Conservation (phyloP, 2,797 vertebrate genomes). For the Simalia tracyae region DNA sequence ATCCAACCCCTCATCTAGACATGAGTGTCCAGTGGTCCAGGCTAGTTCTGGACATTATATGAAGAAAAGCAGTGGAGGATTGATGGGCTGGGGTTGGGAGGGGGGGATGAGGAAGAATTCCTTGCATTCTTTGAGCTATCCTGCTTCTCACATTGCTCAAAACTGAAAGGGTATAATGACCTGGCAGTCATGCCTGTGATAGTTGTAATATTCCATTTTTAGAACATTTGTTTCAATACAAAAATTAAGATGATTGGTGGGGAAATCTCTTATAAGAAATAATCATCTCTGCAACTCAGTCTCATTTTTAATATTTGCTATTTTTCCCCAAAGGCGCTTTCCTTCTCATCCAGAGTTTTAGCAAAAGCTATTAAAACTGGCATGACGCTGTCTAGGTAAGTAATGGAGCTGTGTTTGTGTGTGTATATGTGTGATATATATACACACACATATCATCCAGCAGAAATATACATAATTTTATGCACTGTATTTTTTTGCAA, state of each 20-base stretch:
- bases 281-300: background rate
- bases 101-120: background rate
- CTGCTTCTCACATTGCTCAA: background rate
- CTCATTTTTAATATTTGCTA: background rate
- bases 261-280: slow-evolving; percentile 27
- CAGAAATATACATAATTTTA: slow-evolving; percentile 38
- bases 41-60: background rate
- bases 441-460: background rate
- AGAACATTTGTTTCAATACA: slow-evolving; percentile 24
- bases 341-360: slow-evolving; percentile 17
- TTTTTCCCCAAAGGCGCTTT: slow-evolving; percentile 9
- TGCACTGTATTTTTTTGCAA: slow-evolving; percentile 41
- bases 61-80: background rate
- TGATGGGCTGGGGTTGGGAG: no score
- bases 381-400: slow-evolving; percentile 29
- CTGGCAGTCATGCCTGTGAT: background rate
- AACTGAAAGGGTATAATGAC: slow-evolving; percentile 12
- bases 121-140: background rate
- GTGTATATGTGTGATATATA: background rate
- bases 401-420: slow-evolving; percentile 18
- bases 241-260: slow-evolving; percentile 18
- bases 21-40: background rate
- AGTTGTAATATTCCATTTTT: slow-evolving; percentile 36
- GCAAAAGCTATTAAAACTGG: slow-evolving; percentile 51
- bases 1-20: background rate